These are phyloP conservation scores for Cossypha niveicapilla DNA, from an alignment of 2,797 vertebrate genomes.

Conservation along the genomic window DNA sequence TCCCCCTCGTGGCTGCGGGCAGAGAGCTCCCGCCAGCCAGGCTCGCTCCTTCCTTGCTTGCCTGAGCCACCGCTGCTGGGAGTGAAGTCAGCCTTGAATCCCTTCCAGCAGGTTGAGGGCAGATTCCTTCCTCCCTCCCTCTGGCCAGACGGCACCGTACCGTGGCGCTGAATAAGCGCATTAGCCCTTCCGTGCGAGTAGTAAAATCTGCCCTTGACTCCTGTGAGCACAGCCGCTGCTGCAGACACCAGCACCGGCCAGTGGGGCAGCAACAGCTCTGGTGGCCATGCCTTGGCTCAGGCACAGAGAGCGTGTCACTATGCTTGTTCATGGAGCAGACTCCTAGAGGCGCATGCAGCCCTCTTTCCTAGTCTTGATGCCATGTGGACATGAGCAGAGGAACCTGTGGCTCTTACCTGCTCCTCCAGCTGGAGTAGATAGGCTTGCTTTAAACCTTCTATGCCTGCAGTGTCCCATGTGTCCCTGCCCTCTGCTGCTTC, in stretches of 20 bases:
- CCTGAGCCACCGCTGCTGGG: fast-evolving
- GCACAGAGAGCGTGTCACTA: fast-evolving
- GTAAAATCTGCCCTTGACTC: constrained; percentile 30
- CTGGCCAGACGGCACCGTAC: neutral
- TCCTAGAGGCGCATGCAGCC: neutral
- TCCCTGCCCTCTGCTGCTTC: neutral
- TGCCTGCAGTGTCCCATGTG: fast-evolving
- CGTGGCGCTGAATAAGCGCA: neutral
- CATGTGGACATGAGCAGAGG: fast-evolving
- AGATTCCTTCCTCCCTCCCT: constrained; percentile 16
- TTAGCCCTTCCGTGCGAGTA: neutral
- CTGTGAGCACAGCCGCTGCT: fast-evolving
- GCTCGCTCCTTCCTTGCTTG: fast-evolving
- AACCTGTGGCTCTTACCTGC: neutral
- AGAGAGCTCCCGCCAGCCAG: fast-evolving
- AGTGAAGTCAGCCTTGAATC: constrained; percentile 47
- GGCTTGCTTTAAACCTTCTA: neutral
- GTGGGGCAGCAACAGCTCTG: neutral
- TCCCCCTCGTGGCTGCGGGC: neutral
- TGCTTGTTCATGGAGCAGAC: fast-evolving
- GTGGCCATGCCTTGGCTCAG: neutral
- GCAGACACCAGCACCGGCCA: fast-evolving
- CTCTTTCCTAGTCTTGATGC: neutral
- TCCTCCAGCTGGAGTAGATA: fast-evolving
- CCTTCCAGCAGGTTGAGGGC: constrained; percentile 37